Evolutionary conservation across 2,797 vertebrate genomes (phyloP).

Genomic region (Acipenser transmontanus): DNA sequence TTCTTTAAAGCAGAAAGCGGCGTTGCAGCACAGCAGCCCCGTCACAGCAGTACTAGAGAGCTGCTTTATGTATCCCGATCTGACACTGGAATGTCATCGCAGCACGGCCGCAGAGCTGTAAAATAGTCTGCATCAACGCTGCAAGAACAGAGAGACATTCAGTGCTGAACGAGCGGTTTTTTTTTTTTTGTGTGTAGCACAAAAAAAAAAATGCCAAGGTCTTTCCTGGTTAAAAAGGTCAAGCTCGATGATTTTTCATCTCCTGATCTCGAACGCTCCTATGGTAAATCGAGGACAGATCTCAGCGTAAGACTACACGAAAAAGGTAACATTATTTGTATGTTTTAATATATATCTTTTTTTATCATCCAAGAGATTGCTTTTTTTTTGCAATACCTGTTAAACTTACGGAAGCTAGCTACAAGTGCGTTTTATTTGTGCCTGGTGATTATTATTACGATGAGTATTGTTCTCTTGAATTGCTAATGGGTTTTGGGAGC

Average conservation of each 20-base stretch:
- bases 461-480: too few species aligned
- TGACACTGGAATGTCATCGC: slow-evolving; percentile 26
- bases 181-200: too few species aligned
- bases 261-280: slow-evolving; percentile 73
- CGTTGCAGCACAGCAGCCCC: slow-evolving; percentile 25
- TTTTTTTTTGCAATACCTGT: too few species aligned
- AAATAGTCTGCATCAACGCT: slow-evolving; percentile 33
- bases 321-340: slow-evolving; percentile 63
- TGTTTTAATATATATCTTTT: too few species aligned
- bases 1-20: slow-evolving; percentile 34
- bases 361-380: too few species aligned
- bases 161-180: too few species aligned
- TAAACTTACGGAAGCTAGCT: too few species aligned
- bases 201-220: slow-evolving; percentile 85
- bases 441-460: too few species aligned
- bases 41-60: slow-evolving; percentile 22
- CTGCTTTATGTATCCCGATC: slow-evolving; percentile 30
- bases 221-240: slow-evolving; percentile 95
- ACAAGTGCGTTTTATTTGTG: too few species aligned
- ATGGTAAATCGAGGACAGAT: slow-evolving; percentile 73
- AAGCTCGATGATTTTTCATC: slow-evolving; percentile 87
- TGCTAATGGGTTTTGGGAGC: slow-evolving; percentile 34
- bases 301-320: slow-evolving; percentile 78
- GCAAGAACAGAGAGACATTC: slow-evolving; percentile 1
- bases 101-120: slow-evolving; percentile 21